A percentile compares a stretch with the other conserved stretches of the same genome.
phyloP scores from a whole-genome alignment of 2,113 vertebrate species.

The Neoarius graeffei region DNA sequence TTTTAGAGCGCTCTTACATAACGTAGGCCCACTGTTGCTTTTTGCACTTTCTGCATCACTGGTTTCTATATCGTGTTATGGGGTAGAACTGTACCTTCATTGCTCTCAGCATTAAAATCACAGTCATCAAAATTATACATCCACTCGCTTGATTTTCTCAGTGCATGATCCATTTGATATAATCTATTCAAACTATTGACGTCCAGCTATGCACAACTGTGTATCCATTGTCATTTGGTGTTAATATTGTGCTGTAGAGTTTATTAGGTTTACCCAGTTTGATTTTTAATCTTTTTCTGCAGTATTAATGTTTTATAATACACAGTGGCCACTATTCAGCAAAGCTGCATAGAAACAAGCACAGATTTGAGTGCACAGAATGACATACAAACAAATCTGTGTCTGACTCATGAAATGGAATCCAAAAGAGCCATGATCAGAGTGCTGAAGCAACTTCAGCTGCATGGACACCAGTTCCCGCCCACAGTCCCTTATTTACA shows the following conservation, averaged over 20 bases:
- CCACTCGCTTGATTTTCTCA: background rate
- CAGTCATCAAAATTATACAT: background rate
- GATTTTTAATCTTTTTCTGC: background rate
- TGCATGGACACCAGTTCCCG: background rate
- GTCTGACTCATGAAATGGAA: background rate
- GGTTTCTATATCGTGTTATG: background rate
- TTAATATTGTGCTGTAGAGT: background rate
- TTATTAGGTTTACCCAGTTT: background rate
- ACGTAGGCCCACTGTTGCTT: background rate
- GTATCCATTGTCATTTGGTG: background rate
- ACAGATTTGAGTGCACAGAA: background rate
- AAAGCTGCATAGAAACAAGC: background rate
- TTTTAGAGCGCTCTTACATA: background rate
- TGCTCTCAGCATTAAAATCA: background rate
- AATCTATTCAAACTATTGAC: background rate
- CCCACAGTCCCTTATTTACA: background rate
- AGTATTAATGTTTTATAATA: background rate
- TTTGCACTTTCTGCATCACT: slow-evolving; percentile 9
- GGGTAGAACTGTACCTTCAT: background rate
- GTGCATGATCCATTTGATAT: background rate
- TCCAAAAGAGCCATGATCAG: background rate
- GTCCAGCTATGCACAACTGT: background rate
- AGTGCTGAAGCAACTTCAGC: background rate
- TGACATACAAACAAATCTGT: slow-evolving; percentile 11
- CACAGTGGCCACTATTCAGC: background rate